A percentile compares a stretch with the other conserved stretches of the same genome.
Evolutionary conservation across 2,888 invertebrate species (phyloP).

Genomic region (Apotomis betuletana): DNA sequence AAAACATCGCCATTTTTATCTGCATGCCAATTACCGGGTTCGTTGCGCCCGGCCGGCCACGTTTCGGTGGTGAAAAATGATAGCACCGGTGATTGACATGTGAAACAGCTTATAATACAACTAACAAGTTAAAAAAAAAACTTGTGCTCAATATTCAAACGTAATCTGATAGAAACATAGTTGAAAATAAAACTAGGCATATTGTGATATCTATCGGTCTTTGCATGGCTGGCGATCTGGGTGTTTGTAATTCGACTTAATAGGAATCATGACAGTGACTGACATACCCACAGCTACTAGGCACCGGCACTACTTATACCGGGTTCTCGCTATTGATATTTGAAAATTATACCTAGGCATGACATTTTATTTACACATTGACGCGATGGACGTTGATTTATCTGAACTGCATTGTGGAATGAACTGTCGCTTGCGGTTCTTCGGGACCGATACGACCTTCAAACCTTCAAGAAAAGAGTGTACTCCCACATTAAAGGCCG

Average conservation of each 20-base stretch:
- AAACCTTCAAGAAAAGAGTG: too few relatives aligned
- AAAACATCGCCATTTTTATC: constrained; percentile 56
- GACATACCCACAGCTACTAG: background rate
- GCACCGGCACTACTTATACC: background rate
- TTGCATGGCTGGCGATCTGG: background rate
- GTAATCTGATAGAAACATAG: background rate
- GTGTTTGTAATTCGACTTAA: background rate
- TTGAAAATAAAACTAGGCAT: background rate
- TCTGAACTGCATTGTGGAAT: too few relatives aligned
- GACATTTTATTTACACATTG: too few relatives aligned
- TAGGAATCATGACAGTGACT: background rate
- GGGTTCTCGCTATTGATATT: too few relatives aligned
- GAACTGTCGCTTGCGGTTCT: too few relatives aligned
- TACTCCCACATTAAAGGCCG: too few relatives aligned
- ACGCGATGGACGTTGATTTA: too few relatives aligned
- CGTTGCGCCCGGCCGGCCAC: constrained; percentile 51
- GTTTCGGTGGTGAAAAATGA: constrained; percentile 24
- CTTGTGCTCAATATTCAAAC: background rate
- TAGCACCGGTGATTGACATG: background rate
- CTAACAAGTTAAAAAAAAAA: background rate
- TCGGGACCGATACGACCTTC: too few relatives aligned
- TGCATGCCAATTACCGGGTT: constrained; percentile 53
- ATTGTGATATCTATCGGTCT: background rate
- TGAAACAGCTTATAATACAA: background rate
- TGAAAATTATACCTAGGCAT: too few relatives aligned